Evolutionary conservation across 92 coral and sea anemone species (phyloP), one percentile per base, ranked within the genome.

Genomic region (Isaurus tuberculatus): DNA sequence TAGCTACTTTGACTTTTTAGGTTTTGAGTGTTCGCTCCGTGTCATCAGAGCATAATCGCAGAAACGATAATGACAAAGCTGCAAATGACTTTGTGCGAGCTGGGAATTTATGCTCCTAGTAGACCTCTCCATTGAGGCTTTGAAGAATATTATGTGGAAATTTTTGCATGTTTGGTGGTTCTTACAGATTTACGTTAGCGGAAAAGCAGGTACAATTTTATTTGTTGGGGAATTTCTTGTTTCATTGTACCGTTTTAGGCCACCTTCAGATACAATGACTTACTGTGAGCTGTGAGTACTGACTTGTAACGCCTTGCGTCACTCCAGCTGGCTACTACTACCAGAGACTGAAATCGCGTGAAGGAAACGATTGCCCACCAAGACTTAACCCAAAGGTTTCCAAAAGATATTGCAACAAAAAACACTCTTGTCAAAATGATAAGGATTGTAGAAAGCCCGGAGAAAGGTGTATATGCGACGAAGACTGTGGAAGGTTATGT

Each of bases 401-500:
- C 57, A 70, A 65, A 42, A 55, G 72, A 31, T 65, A 53, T 70
- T 97, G 99, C 73, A 70, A 9, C 30, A 81, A 73, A 26, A 48
- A 81, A 29, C 83, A 48, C 30, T 79, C 75, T 29, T 97, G 99
- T 71, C 85, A 79, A 55, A 94, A 93, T 19, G 93, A 92, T 60
- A 97, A 94, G 63, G 90, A 86, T 67, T 97, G 99, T 79, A 66
- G 48, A 40, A 63, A 68, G 49, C 85, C 89, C 19, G 90, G 85
- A 16, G 91, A 92, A 80, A 79, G 85, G 13, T 97, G 99, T 89
- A 85, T 87, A 23, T 97, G 99, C 79, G 83, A 92, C 51, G 94
- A 90, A 77, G 94, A 97, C 72, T 97, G 99, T 61, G 99, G 99
- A 11, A 88, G 86, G 40, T 19, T 87, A 46, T 97, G 99, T 81